These are phyloP conservation scores for Sinhomidia bicolor DNA, from an alignment of 2,888 invertebrate species.

Conservation along the genomic window DNA sequence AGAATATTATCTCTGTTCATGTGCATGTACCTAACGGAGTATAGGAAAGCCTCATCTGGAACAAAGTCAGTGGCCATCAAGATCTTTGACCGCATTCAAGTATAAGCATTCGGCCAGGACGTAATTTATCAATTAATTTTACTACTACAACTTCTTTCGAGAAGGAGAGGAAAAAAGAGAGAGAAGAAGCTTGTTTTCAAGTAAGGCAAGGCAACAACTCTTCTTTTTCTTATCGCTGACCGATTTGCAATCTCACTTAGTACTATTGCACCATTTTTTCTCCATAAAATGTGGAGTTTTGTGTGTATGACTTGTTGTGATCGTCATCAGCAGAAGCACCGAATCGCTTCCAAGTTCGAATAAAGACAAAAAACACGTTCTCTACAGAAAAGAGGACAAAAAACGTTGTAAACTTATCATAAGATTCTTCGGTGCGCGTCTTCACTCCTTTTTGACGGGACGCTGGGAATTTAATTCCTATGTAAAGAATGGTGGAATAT, in stretches of 20 bases:
- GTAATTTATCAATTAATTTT: slow-evolving; percentile 60
- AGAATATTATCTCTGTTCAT: not conserved
- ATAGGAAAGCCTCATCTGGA: slow-evolving; percentile 66
- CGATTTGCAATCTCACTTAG: slow-evolving; percentile 31
- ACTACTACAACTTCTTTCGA: slow-evolving; percentile 10
- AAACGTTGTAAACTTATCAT: not conserved
- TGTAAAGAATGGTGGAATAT: slow-evolving; percentile 77
- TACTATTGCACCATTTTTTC: slow-evolving; percentile 12
- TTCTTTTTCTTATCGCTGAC: slow-evolving; percentile 34
- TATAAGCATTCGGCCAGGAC: slow-evolving; percentile 62
- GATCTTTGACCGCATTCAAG: slow-evolving; percentile 71
- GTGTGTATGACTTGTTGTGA: not conserved
- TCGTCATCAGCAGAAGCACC: not conserved
- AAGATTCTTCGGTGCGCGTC: not conserved
- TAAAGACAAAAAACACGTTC: not conserved
- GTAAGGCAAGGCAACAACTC: slow-evolving; percentile 14
- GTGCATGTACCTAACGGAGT: slow-evolving; percentile 1
- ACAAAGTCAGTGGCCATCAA: slow-evolving; percentile 71
- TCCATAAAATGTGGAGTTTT: not conserved
- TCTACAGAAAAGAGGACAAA: not conserved
- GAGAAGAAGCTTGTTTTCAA: slow-evolving; percentile 42
- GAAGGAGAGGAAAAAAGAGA: slow-evolving; percentile 24
- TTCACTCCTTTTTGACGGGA: slow-evolving; percentile 38
- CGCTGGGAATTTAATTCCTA: slow-evolving; percentile 68
- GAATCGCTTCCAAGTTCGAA: not conserved